Percentiles rank a stretch among this genome's conserved stretches.
Evolutionary conservation across 2,113 vertebrate genomes (phyloP).

Genomic region (Setophaga coronata): DNA sequence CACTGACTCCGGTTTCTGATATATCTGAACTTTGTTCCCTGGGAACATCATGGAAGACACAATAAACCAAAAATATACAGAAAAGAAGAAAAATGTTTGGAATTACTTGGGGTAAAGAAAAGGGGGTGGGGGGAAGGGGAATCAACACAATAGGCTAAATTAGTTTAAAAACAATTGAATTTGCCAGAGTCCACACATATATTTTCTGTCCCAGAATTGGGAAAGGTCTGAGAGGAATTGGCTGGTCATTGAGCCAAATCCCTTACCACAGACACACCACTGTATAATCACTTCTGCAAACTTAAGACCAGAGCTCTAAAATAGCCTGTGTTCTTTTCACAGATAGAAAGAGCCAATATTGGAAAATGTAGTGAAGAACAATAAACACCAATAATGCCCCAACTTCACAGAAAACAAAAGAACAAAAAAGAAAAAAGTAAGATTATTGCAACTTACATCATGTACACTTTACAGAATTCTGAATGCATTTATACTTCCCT

Average conservation of each 20-base stretch:
- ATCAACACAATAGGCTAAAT: not conserved
- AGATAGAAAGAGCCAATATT: not conserved
- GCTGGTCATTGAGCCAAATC: not conserved
- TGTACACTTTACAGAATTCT: not conserved
- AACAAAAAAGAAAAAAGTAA: not conserved
- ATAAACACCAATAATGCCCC: not conserved
- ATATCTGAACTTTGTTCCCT: slow-evolving; percentile 85
- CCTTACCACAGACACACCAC: not conserved
- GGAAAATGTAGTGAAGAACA: not conserved
- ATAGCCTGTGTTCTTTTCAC: not conserved
- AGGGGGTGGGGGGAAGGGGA: rapidly evolving
- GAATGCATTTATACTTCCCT: not conserved
- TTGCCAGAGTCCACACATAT: not conserved
- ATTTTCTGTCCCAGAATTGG: not conserved
- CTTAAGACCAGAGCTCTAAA: not conserved
- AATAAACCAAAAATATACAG: not conserved
- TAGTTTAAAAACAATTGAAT: not conserved
- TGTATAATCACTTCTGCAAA: not conserved
- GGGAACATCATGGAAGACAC: slow-evolving; percentile 20
- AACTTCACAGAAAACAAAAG: not conserved
- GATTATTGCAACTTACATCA: not conserved
- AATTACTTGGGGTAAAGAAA: not conserved
- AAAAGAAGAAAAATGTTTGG: not conserved
- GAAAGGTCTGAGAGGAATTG: not conserved
- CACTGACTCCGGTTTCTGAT: slow-evolving; percentile 87